Evolutionary conservation across 2,888 invertebrate genomes (phyloP), one percentile per base, ranked within the genome.

Genomic region (Lycophotia porphyrea): DNA sequence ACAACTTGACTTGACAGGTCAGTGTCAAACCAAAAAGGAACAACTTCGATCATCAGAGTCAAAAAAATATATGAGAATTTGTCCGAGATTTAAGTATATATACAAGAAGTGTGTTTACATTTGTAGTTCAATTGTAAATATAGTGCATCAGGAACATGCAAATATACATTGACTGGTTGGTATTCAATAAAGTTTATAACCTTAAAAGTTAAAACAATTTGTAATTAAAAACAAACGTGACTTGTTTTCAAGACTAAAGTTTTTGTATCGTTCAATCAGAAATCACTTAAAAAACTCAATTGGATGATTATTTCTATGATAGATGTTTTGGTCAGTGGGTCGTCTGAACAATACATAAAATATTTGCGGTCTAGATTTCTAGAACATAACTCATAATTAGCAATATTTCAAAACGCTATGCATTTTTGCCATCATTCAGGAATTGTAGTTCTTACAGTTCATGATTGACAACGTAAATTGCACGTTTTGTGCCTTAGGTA

Each of bases 81-180:
- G 8, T 36, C 21, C 1, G 15, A 1, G 13, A 71, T 31, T n/a
- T 27, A 36, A 52, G 24, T 72, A n/a, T 63, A 31, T 72, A n/a
- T 63, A 31, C 31, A 61, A 18, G 61, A 31, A 34, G n/a, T 34
- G n/a, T 71, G 18, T 39, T 76, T n/a, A 4, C 1, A 47, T 49
- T 71, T 21, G 15, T 36, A 60, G 24, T 24, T 55, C 18, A 58
- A 27, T 69, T 68, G 11, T 5, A 67, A 31, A 71, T 13, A 49
- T 61, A 63, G 24, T 7, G 44, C 13, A 52, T 60, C 42, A 65
- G n/a, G 47, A 87, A 72, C 49, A 94, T 94, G 94, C 93, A 91
- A 89, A 90, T 94, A 74, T 94, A 90, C 75, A 83, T 94, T 47
- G 88, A 94, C 75, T 94, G 94, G 94, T 94, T 79, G 91, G 93